Evolutionary conservation across 92 coral and sea anemone species (phyloP), one percentile per base, ranked within the genome.

Genomic region (Phymanthus crucifer): DNA sequence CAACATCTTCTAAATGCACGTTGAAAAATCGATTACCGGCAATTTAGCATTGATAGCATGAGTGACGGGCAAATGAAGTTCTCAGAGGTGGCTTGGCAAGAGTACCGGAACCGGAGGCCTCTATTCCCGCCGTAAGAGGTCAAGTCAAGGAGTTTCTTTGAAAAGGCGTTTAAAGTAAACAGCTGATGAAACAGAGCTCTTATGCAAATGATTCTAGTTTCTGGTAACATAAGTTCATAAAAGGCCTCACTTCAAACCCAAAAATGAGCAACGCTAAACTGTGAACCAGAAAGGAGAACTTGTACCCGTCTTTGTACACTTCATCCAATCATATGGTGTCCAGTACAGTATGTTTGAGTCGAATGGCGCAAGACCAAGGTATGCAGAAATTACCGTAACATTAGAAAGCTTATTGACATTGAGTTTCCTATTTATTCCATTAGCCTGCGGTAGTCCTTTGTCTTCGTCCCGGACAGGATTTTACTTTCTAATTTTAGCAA

Each of bases 401-500:
- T 32, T 18, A n/a, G 27, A 33, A 75, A 29, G 9, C n/a, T 75
- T 75, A 68, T 75, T 75, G 64, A 75, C 79, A 54, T 56, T 52
- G 47, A 75, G 17, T 56, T 50, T 48, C 40, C 73, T 69, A 69
- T 37, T 66, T 29, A 69, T 27, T 19, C 73, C 19, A 69, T 69
- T 46, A 75, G 3, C 19, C 11, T 54, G 79, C 74, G 82, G 82
- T 43, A 37, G 82, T 26, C 68, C 50, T 66, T 78, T 64, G 57
- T 64, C 33, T 45, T 18, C 50, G 75, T 71, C 75, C 21, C 75
- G 46, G 48, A 23, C 48, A 21, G 50, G 48, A 71, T 45, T 71
- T 38, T 19, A 78, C 85, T 80, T 73, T 18, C 73, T 71, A 80
- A 70, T 72, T 71, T 72, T 31, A 71, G 35, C 61, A 50, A 80